phyloP scores from a whole-genome alignment of 2,888 invertebrate genomes.

The Amblyjoppa proteus region DNA sequence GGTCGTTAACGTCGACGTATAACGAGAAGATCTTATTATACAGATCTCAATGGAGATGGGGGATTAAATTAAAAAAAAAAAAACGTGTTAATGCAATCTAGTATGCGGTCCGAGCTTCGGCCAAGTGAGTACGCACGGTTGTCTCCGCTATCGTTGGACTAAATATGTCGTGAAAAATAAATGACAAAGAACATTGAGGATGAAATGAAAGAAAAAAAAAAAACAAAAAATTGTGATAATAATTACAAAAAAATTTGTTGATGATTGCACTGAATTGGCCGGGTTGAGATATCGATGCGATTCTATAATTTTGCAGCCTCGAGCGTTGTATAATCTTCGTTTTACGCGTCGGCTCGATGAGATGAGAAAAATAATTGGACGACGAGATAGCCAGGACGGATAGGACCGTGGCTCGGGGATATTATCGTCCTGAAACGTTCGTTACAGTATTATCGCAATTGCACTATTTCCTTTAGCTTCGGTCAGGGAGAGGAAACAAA shows the following conservation, averaged over 20 bases:
- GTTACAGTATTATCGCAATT: not conserved
- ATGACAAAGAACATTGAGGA: not conserved
- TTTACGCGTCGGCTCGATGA: not conserved
- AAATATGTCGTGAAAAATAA: too few species aligned
- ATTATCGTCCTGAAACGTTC: not conserved
- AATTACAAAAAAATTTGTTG: not conserved
- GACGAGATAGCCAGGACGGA: not conserved
- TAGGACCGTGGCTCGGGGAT: not conserved
- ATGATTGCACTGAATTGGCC: not conserved
- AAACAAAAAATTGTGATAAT: too few species aligned
- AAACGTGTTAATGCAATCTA: constrained; percentile 31
- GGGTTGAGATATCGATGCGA: not conserved
- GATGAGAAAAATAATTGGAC: constrained; percentile 4
- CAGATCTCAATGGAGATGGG: constrained; percentile 31
- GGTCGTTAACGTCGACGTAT: constrained; percentile 39
- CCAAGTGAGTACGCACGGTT: too few species aligned
- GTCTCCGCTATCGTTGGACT: too few species aligned
- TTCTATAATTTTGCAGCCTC: not conserved
- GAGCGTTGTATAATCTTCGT: not conserved
- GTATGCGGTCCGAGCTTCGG: not conserved
- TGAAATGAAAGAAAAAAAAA: not conserved
- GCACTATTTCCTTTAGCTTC: too few species aligned
- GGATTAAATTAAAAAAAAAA: not conserved
- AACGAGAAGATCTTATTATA: constrained; percentile 39
- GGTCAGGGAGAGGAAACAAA: too few species aligned